Percentiles rank a stretch among this genome's conserved stretches.
Conservation (phyloP, 2,113 vertebrate species). For the Ictidomys tridecemlineatus region DNA sequence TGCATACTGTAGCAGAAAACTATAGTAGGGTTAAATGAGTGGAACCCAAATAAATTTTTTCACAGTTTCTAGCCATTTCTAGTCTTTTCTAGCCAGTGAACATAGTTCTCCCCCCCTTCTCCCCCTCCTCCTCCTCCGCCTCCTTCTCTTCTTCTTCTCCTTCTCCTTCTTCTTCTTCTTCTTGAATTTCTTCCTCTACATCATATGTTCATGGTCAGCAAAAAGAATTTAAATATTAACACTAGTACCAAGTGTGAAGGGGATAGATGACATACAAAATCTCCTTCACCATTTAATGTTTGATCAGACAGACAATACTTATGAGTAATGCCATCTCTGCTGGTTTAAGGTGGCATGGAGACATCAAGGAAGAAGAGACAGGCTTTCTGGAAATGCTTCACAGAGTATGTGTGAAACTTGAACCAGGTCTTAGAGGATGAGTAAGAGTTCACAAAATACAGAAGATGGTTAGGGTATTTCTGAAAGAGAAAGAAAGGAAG, state of each 20-base stretch:
- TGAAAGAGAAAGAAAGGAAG: not conserved
- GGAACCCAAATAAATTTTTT: not conserved
- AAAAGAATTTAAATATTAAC: not conserved
- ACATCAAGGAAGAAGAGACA: not conserved
- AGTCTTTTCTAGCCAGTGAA: not conserved
- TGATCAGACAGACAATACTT: not conserved
- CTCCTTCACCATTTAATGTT: not conserved
- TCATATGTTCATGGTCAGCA: not conserved
- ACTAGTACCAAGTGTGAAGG: not conserved
- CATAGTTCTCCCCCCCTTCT: not conserved
- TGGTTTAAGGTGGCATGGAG: not conserved
- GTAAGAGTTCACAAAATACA: not conserved
- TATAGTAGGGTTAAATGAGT: not conserved
- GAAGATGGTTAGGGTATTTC: not conserved
- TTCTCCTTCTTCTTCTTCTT: not conserved
- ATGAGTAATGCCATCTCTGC: not conserved
- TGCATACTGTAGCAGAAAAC: not conserved
- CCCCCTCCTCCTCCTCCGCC: too few relatives aligned
- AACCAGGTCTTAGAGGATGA: not conserved
- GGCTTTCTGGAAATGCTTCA: not conserved
- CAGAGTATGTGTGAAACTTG: not conserved
- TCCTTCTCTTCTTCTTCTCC: rapidly evolving
- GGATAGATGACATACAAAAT: not conserved
- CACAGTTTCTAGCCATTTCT: not conserved
- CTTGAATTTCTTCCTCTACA: not conserved